A percentile compares a stretch with the other conserved stretches of the same genome.
These are phyloP conservation scores for Andrena chrysosceles DNA, from an alignment of 2,888 invertebrate genomes.

Conservation along the genomic window DNA sequence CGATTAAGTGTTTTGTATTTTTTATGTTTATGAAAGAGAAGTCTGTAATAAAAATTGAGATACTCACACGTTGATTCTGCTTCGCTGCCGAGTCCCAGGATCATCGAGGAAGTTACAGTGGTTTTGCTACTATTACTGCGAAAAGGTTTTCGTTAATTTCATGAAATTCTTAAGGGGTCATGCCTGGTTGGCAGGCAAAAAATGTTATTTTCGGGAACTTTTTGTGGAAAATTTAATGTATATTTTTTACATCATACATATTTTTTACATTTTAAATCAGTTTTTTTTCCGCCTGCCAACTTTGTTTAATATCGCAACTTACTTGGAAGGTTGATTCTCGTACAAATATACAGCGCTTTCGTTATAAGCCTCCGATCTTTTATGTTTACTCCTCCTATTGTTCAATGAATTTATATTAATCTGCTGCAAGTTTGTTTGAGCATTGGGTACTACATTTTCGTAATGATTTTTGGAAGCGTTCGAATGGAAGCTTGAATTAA, in stretches of 20 bases:
- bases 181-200: too few relatives aligned
- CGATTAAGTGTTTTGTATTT: not conserved
- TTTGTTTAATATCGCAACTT: slow-evolving; percentile 60
- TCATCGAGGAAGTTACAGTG: slow-evolving; percentile 65
- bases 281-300: too few relatives aligned
- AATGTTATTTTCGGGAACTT: not conserved
- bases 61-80: slow-evolving; percentile 63
- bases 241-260: too few relatives aligned
- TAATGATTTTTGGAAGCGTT: not conserved
- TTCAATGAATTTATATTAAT: not conserved
- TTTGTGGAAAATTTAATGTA: not conserved
- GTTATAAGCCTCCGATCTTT: slow-evolving; percentile 17
- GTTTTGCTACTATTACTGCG: slow-evolving; percentile 73
- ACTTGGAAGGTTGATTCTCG: slow-evolving; percentile 71
- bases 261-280: too few relatives aligned
- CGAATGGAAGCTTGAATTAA: not conserved
- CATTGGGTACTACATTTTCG: not conserved
- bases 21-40: too few relatives aligned
- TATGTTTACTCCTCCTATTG: slow-evolving; percentile 1
- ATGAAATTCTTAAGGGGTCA: too few relatives aligned
- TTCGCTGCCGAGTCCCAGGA: slow-evolving; percentile 61
- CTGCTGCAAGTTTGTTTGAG: slow-evolving; percentile 3
- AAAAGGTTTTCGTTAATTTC: slow-evolving; percentile 21
- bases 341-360: slow-evolving; percentile 63
- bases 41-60: not conserved